These are phyloP conservation scores for Drosophila murphyi DNA, from an alignment of 1,140 invertebrate genomes.

Conservation along the genomic window DNA sequence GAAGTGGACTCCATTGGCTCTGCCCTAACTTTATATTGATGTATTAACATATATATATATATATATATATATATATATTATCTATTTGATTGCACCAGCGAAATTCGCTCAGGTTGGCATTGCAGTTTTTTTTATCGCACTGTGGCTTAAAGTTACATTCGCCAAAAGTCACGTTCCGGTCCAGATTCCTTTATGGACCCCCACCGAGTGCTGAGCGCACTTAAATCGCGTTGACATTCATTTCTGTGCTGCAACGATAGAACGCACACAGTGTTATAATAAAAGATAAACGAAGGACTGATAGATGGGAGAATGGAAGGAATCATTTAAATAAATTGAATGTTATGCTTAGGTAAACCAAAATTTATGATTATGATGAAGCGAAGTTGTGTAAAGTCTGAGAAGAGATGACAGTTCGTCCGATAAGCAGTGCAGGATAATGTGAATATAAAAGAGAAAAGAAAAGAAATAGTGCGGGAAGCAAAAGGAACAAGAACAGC, in stretches of 20 bases:
- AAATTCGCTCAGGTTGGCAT: slow-evolving; percentile 68
- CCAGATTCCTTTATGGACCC: slow-evolving; percentile 61
- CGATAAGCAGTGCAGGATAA: neutral
- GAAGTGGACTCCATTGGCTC: slow-evolving; percentile 44
- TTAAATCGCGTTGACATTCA: slow-evolving; percentile 59
- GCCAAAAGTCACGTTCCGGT: slow-evolving; percentile 73
- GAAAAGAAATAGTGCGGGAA: neutral
- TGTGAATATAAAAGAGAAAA: neutral
- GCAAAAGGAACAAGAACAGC: neutral
- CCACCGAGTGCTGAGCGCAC: slow-evolving; percentile 28
- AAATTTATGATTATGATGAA: slow-evolving; percentile 15
- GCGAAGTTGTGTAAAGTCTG: neutral
- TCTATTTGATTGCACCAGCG: slow-evolving; percentile 62
- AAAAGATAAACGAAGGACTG: slow-evolving; percentile 1
- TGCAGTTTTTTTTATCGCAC: slow-evolving; percentile 66
- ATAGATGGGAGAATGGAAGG: slow-evolving; percentile 5
- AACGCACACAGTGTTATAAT: neutral
- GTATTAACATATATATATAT: neutral
- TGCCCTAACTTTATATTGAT: neutral
- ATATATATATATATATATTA: slow-evolving; percentile 42
- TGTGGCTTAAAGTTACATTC: slow-evolving; percentile 67
- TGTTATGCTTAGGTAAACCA: slow-evolving; percentile 22
- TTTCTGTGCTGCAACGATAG: slow-evolving; percentile 38
- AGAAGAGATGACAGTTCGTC: neutral
- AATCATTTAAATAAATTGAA: slow-evolving; percentile 52